phyloP scores from a whole-genome alignment of 2,113 vertebrate species.

The Megaceryle maxima region DNA sequence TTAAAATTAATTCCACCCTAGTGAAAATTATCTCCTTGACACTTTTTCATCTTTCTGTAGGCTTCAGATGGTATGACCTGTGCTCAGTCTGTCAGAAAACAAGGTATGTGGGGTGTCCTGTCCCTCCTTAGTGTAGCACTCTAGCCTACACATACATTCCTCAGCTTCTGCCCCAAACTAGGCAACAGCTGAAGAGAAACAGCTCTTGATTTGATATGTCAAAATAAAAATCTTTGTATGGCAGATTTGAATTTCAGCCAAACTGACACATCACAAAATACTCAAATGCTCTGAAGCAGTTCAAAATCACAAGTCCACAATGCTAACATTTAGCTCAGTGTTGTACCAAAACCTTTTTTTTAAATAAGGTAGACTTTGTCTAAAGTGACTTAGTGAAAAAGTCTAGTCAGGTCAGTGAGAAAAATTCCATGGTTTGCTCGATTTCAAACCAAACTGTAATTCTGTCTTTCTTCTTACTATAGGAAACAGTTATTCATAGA shows the following conservation, averaged over 20 bases:
- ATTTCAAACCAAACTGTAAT: background rate
- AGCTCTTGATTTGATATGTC: background rate
- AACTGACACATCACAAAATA: background rate
- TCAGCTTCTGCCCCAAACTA: background rate
- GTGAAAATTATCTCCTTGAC: background rate
- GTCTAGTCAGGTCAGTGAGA: background rate
- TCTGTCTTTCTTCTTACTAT: background rate
- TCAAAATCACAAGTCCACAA: background rate
- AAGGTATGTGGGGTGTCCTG: background rate
- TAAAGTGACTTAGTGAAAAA: background rate
- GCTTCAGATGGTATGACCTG: background rate
- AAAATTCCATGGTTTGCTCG: background rate
- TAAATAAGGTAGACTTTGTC: background rate
- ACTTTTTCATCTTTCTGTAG: background rate
- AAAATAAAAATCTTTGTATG: background rate
- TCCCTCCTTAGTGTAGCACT: background rate
- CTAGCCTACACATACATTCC: background rate
- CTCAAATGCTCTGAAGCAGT: background rate
- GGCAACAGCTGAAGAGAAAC: background rate
- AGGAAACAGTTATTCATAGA: background rate
- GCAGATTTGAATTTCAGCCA: background rate
- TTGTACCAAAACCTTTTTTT: background rate
- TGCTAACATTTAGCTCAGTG: background rate
- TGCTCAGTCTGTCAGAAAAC: background rate
- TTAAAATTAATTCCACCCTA: background rate